Evolutionary conservation across 2,113 vertebrate genomes (phyloP), one percentile per base, ranked within the genome.

Genomic region (Spermophilus dauricus): DNA sequence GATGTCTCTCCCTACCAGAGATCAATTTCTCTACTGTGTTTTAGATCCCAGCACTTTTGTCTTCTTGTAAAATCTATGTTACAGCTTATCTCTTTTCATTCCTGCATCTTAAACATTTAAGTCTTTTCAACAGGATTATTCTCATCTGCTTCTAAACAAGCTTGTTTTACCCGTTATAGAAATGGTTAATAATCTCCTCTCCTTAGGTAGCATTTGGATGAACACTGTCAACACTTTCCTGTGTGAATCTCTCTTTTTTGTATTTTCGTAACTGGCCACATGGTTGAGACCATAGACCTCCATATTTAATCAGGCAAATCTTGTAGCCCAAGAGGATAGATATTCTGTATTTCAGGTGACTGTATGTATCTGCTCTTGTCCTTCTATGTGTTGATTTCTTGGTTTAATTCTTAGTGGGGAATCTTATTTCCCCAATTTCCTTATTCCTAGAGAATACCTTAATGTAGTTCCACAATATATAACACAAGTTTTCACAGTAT

Each of bases 361-460:
- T 77, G 9, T 24, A 48, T 65, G 28, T 88, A 94, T 92, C 45
- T 75, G 37, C 37, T 92, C 12, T 83, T 85, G 32, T 13, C 45
- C 32, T 39, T 88, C 69, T 67, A 58, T 48, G 20, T 92, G 63
- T 80, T 84, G 32, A 85, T 39, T 78, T 72, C 53, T 92, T 92
- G 30, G 9, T 77, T 80, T 85, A 89, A 63, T 91, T 85, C 37
- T 84, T 89, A 95, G 85, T 85, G 56, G 18, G 11, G 8, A 65
- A 86, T 67, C 80, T 85, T 89, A 67, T 67, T 78, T 53, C 56
- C 12, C 13, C 32, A 77, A 20, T 77, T 94, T 82, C 51, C 22
- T 94, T 93, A 82, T 92, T 96, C 34, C 56, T 58, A 77, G 28
- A 92, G 84, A 84, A 45, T 37, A 89, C 26, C 14, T 95, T 61